These are phyloP conservation scores for Pundamilia nyererei DNA, from an alignment of 2,113 vertebrate genomes.

Conservation along the genomic window DNA sequence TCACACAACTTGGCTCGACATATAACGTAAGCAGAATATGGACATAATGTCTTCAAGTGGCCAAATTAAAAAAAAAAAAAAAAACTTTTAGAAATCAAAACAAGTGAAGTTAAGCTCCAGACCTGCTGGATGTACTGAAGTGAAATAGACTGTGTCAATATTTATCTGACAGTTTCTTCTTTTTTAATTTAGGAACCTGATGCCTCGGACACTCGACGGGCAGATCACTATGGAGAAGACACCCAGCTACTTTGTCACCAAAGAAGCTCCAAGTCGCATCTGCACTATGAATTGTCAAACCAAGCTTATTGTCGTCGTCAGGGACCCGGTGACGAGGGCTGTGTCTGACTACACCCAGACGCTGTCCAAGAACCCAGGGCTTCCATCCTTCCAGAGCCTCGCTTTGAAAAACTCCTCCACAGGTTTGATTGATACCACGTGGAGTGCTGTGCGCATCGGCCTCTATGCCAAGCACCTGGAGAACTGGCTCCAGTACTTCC, in stretches of 20 bases:
- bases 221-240: conserved; percentile 98
- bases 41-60: background rate
- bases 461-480: conserved; percentile 92
- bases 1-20: background rate
- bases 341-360: conserved; percentile 93
- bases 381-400: conserved; percentile 84
- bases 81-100: background rate
- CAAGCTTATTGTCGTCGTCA: conserved; percentile 91
- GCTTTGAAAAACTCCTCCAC: conserved; percentile 82
- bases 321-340: conserved; percentile 87
- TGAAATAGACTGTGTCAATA: background rate
- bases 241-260: conserved; percentile 93
- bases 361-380: conserved; percentile 83
- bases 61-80: background rate
- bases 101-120: background rate
- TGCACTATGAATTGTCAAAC: conserved; percentile 80
- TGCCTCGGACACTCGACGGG: conserved; percentile 86
- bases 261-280: conserved; percentile 82
- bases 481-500: conserved; percentile 87
- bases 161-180: background rate
- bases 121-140: background rate
- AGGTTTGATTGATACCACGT: conserved; percentile 82
- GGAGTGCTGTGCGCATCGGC: conserved; percentile 90
- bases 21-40: background rate
- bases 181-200: conserved; percentile 76